These are phyloP conservation scores for Meganola albula DNA, from an alignment of 2,888 invertebrate genomes.

Conservation along the genomic window DNA sequence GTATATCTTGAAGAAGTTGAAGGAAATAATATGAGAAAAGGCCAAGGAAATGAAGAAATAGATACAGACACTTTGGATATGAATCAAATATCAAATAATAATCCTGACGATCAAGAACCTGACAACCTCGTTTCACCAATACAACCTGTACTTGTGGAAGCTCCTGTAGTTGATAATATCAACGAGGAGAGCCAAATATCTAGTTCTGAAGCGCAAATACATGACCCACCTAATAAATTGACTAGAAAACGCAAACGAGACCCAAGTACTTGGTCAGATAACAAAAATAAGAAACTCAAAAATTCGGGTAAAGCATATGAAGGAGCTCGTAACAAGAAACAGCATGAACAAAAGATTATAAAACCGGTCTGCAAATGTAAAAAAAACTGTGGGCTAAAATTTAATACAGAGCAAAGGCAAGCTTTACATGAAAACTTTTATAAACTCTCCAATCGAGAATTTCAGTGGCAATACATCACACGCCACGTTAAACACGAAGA, in stretches of 20 bases:
- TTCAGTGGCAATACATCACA: neutral
- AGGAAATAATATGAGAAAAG: too few species aligned
- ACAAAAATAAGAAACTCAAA: conserved; percentile 10
- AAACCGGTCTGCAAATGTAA: conserved; percentile 10
- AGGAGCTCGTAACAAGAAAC: conserved; percentile 6
- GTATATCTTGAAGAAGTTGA: too few species aligned
- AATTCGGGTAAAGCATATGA: conserved; percentile 11
- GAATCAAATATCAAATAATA: too few species aligned
- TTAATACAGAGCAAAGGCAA: neutral
- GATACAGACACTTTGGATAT: too few species aligned
- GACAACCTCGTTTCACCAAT: too few species aligned
- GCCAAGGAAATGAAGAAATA: too few species aligned
- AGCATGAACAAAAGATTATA: conserved; percentile 8
- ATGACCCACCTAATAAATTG: too few species aligned
- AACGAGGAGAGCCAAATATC: too few species aligned
- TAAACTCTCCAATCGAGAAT: neutral
- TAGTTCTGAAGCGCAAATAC: too few species aligned
- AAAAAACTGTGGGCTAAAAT: conserved; percentile 1
- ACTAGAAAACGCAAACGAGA: conserved; percentile 7
- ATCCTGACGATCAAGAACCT: too few species aligned
- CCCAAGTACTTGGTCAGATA: conserved; percentile 10
- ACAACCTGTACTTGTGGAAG: too few species aligned
- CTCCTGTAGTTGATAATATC: too few species aligned
- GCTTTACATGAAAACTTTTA: neutral
- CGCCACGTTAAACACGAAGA: neutral